Conservation (phyloP, 2,888 invertebrate genomes). For the Apamea monoglypha region DNA sequence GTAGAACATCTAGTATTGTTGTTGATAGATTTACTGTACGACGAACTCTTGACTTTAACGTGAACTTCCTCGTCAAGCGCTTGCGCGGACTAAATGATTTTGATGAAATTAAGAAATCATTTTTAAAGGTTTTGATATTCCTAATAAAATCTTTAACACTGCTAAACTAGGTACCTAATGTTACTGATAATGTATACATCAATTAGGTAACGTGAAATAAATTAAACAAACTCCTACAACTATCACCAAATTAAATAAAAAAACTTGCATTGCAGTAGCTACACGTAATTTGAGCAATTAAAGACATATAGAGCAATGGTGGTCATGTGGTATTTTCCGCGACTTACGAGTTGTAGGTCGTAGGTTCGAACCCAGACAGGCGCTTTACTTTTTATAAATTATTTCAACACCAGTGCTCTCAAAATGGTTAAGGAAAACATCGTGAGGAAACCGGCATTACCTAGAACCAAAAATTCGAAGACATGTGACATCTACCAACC, state of each 20-base stretch:
- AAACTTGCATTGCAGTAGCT: neutral
- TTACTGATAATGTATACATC: neutral
- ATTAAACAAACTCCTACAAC: neutral
- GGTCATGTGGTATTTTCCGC: accelerated
- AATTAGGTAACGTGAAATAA: neutral
- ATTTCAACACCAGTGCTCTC: neutral
- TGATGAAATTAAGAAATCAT: neutral
- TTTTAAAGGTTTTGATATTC: neutral
- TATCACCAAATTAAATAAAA: neutral
- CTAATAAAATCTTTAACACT: neutral
- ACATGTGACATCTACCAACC: neutral
- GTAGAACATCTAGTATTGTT: slow-evolving; percentile 1
- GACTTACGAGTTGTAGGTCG: neutral
- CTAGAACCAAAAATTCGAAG: neutral
- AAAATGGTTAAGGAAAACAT: neutral
- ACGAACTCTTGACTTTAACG: slow-evolving; percentile 26
- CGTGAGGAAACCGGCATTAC: neutral
- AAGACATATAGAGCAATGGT: neutral
- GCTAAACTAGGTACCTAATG: neutral
- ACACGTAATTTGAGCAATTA: neutral
- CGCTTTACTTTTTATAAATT: neutral
- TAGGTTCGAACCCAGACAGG: neutral
- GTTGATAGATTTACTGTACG: slow-evolving; percentile 10
- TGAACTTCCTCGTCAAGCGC: slow-evolving; percentile 34
- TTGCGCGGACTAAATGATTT: neutral